phyloP scores from a whole-genome alignment of 2,888 invertebrate genomes.

The Anticlea derivata region DNA sequence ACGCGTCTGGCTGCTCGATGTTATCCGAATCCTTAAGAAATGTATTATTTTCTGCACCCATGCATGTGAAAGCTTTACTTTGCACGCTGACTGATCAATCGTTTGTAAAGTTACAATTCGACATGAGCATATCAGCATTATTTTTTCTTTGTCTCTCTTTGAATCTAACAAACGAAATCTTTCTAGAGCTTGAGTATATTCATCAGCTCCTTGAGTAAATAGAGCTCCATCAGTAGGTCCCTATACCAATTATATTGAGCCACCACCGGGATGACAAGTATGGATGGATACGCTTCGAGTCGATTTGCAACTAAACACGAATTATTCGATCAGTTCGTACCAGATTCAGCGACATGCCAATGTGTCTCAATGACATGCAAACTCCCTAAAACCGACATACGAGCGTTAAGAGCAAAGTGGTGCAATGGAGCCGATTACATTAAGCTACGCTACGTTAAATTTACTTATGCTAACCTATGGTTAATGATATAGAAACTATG shows the following conservation, averaged over 20 bases:
- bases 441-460: constrained; percentile 52
- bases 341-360: constrained; percentile 11
- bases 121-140: constrained; percentile 6
- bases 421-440: constrained; percentile 75
- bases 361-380: constrained; percentile 48
- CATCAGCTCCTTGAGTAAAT: no score
- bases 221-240: background rate
- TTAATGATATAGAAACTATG: constrained; percentile 16
- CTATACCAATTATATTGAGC: background rate
- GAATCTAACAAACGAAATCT: constrained; percentile 1
- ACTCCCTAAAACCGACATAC: constrained; percentile 54
- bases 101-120: constrained; percentile 14
- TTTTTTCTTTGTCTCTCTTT: background rate
- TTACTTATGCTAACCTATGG: constrained; percentile 37
- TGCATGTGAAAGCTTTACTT: constrained; percentile 12
- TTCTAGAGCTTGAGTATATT: background rate
- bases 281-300: constrained; percentile 11
- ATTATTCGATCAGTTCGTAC: constrained; percentile 13
- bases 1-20: constrained; percentile 77
- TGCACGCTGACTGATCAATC: constrained; percentile 18
- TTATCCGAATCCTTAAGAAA: constrained; percentile 20
- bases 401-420: constrained; percentile 79
- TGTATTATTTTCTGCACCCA: constrained; percentile 20
- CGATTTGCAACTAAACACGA: constrained; percentile 18
- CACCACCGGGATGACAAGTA: constrained; percentile 5